Evolutionary conservation across 1,140 invertebrate species (phyloP).

Genomic region (Paramacrobiotus metropolitanus): DNA sequence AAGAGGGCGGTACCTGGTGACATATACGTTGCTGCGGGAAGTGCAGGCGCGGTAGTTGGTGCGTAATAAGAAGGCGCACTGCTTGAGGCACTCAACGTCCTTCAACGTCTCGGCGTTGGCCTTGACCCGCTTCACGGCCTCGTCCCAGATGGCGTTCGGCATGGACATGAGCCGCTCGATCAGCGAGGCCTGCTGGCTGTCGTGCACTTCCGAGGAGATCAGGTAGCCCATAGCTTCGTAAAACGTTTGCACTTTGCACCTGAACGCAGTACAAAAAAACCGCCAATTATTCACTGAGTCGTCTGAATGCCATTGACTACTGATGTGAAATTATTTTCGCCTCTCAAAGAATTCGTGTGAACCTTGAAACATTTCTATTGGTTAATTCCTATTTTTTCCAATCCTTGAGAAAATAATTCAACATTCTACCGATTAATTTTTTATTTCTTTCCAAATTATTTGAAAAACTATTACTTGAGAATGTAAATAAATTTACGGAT

Average conservation of each 20-base stretch:
- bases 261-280: too few relatives aligned
- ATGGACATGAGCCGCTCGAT: constrained; percentile 94
- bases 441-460: too few relatives aligned
- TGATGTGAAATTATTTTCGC: too few relatives aligned
- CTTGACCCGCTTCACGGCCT: constrained; percentile 86
- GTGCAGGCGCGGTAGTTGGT: constrained; percentile 96
- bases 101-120: constrained; percentile 54
- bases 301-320: too few relatives aligned
- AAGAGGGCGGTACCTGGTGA: constrained; percentile 39
- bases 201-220: constrained; percentile 83
- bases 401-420: too few relatives aligned
- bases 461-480: too few relatives aligned
- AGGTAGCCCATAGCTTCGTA: constrained; percentile 99
- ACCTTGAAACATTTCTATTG: too few relatives aligned
- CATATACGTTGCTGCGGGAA: constrained; percentile 83
- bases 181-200: constrained; percentile 60
- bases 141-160: constrained; percentile 97
- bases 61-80: constrained; percentile 88
- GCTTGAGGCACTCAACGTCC: constrained; percentile 85
- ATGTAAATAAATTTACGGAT: too few relatives aligned
- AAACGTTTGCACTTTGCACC: constrained; percentile 98
- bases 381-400: too few relatives aligned
- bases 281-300: too few relatives aligned
- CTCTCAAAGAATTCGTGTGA: too few relatives aligned
- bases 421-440: too few relatives aligned